These are phyloP conservation scores for Nycticorax nycticorax DNA, from an alignment of 2,113 vertebrate species.

Conservation along the genomic window DNA sequence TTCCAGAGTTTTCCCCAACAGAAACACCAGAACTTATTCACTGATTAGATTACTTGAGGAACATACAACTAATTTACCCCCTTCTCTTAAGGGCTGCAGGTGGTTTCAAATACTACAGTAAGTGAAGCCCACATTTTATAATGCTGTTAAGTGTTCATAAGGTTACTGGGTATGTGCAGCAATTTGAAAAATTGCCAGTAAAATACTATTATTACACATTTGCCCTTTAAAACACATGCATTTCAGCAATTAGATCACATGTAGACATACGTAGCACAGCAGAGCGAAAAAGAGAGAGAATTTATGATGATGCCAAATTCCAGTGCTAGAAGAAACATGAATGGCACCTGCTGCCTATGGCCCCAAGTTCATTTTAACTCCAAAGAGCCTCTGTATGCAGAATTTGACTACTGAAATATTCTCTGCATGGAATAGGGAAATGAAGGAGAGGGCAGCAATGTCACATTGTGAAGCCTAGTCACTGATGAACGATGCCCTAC, in stretches of 20 bases:
- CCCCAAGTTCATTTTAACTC: neutral
- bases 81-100: neutral
- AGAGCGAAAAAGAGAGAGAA: neutral
- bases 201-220: neutral
- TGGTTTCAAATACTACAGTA: neutral
- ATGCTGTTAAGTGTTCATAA: neutral
- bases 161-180: neutral
- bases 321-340: neutral
- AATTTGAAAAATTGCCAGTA: neutral
- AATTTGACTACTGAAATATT: neutral
- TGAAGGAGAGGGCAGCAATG: neutral
- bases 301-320: neutral
- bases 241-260: neutral
- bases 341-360: neutral
- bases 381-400: neutral
- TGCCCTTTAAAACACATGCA: neutral
- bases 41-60: neutral
- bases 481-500: neutral
- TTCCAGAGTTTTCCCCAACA: neutral
- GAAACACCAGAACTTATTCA: neutral
- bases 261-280: neutral
- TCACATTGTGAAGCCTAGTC: neutral
- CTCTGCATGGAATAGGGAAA: neutral
- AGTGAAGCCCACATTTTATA: neutral
- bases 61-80: neutral